Evolutionary conservation across 2,888 invertebrate species (phyloP), one percentile per base, ranked within the genome.

Genomic region (Hyles lineata): DNA sequence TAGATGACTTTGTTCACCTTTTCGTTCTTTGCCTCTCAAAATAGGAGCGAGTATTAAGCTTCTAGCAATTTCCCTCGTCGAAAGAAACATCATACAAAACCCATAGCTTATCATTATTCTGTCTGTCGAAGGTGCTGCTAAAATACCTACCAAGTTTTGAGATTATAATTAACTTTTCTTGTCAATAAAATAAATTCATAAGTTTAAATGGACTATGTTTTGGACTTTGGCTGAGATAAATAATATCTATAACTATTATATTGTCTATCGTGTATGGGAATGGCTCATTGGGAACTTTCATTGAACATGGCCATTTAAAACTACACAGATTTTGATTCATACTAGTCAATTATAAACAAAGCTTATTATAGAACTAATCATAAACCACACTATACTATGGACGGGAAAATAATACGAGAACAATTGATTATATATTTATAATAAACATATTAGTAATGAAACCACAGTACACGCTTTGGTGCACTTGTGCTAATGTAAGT

Each of bases 371-470:
- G n/a, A 32, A n/a, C 32, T n/a, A 19, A 62, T 35, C 32, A 32
- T 5, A 55, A 55, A 55, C 55, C 55, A 35, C 32, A 15, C 8
- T 35, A 62, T 62, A 62, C 6, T 55, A 35, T 8, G n/a, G 9
- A 29, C 0, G n/a, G 62, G 62, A 62, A 62, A 62, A 62, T 32
- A 62, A 62, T n/a, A 61, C 32, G 19, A 11, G 7, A 61, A 61
- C 61, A 61, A 25, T 61, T 29, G 35, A 62, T 62, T 19, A 35
- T 35, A 9, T 62, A 62, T 62, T 62, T 62, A 55, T 55, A 55
- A n/a, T 55, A 17, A 55, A 55, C 7, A 55, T n/a, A n/a, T 55
- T n/a, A 55, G 55, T 55, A 55, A 55, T n/a, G 17, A 55, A 55
- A 55, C 55, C 55, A 55, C 55, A 55, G 17, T n/a, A n/a, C 55